Conservation (phyloP, 2,113 vertebrate species). For the Amia ocellicauda region DNA sequence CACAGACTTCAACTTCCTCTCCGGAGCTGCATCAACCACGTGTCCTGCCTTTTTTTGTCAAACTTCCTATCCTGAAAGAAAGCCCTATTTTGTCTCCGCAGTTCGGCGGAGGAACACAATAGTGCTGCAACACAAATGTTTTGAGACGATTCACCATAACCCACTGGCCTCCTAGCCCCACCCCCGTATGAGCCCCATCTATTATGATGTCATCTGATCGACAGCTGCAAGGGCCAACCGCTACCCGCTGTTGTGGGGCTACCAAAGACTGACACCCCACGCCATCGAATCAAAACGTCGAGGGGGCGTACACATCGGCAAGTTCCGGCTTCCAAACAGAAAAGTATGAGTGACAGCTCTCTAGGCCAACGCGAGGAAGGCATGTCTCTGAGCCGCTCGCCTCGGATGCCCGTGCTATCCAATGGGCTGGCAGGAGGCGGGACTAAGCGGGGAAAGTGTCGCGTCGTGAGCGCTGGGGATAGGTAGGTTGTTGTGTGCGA, state of each 20-base stretch:
- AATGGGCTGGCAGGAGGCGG: slow-evolving; percentile 36
- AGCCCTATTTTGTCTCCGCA: slow-evolving; percentile 29
- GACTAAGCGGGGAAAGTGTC: slow-evolving; percentile 31
- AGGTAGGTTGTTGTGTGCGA: slow-evolving; percentile 64
- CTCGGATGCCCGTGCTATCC: slow-evolving; percentile 24
- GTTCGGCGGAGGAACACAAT: slow-evolving; percentile 37
- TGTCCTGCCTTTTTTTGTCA: too few species aligned
- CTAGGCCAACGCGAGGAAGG: slow-evolving; percentile 33
- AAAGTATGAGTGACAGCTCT: slow-evolving; percentile 23
- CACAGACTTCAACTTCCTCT: too few species aligned
- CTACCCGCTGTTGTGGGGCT: slow-evolving; percentile 12
- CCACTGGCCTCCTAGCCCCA: slow-evolving; percentile 23
- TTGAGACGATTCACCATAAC: slow-evolving; percentile 28
- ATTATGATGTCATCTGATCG: slow-evolving; percentile 27
- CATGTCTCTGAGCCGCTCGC: slow-evolving; percentile 21
- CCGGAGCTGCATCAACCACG: too few species aligned
- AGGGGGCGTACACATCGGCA: slow-evolving; percentile 23
- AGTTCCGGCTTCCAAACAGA: slow-evolving; percentile 29
- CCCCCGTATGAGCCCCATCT: slow-evolving; percentile 14
- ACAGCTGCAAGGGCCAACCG: slow-evolving; percentile 28
- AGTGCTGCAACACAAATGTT: slow-evolving; percentile 22
- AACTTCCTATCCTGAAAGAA: too few species aligned
- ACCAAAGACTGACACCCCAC: slow-evolving; percentile 8
- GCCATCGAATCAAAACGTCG: slow-evolving; percentile 30
- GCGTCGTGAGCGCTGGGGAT: slow-evolving; percentile 46